Base-by-base conservation (phyloP, 1,140 invertebrate species). In the Charaxes varanes region DNA sequence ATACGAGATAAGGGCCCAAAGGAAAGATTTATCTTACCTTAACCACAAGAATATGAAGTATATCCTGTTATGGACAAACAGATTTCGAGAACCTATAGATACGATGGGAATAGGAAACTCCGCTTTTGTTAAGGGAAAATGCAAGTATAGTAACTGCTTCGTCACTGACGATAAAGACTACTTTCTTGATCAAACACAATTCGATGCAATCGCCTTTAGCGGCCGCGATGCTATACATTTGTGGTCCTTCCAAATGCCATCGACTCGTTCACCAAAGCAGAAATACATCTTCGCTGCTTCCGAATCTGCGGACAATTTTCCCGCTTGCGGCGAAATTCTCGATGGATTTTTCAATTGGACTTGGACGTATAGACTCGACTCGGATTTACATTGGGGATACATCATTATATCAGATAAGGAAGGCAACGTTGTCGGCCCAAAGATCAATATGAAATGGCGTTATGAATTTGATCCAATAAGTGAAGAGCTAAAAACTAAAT, bases 331-430 rank as follows among this genome's bases (percentile, higher is more conserved):
- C 3, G 22, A 51, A 2, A 45, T 38, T n/a, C 60, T 62, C 8
- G 52, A 84, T 11, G 53, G 50, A 0, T 82, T 59, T 30, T 88
- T 91, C 37, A 91, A 92, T 52, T 87, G 88, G 85, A 92, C 90
- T 2, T 88, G 86, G 76, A 88, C 88, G 2, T 92, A 92, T 50
- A 84, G 86, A 49, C 67, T 87, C 4, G 89, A 91, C 52, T 90
- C 89, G 0, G 89, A 91, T 45, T 69, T 92, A 14, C 71, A 83
- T 2, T 88, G 88, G 62, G 85, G 88, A 1, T 88, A 87, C 21
- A 58, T 71, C 1, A 48, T 45, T 2, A 51, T 87, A 3, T 59
- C 58, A 15, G 69, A 86, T 31, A 10, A 42, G 2, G 14, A 55
- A 2, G 64, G 62, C 0, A 33, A 61, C 1, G 48, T 80, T 3